Conservation (phyloP, 2,797 vertebrate genomes). For the Rhynchotus rufescens region DNA sequence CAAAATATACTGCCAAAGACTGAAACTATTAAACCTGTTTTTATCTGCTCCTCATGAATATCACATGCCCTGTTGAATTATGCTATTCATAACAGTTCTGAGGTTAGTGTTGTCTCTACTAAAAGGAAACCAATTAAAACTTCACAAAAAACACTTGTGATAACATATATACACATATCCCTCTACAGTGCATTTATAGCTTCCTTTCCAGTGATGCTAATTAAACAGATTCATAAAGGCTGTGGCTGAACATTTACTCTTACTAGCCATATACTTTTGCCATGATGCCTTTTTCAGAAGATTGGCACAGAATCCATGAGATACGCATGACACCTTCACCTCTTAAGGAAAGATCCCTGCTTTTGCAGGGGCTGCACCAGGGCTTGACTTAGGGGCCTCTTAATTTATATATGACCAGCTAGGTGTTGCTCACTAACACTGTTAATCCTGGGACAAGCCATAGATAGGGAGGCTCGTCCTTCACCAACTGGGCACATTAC, state of each 20-base stretch:
- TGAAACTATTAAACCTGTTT: slow-evolving; percentile 62
- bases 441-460: neutral
- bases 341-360: rapidly evolving
- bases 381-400: neutral
- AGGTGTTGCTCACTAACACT: neutral
- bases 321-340: neutral
- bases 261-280: neutral
- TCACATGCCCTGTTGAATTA: slow-evolving; percentile 69
- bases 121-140: neutral
- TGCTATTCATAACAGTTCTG: slow-evolving; percentile 5
- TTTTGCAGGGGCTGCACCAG: neutral
- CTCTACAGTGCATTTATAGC: neutral
- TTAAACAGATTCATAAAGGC: neutral
- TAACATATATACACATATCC: neutral
- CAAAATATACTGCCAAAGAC: slow-evolving; percentile 45
- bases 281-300: neutral
- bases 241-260: neutral
- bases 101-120: slow-evolving; percentile 30
- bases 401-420: neutral
- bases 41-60: slow-evolving; percentile 70
- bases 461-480: neutral
- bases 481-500: neutral
- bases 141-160: neutral
- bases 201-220: neutral
- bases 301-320: neutral